phyloP scores from a whole-genome alignment of 2,797 vertebrate genomes.

The Liasis olivaceus region DNA sequence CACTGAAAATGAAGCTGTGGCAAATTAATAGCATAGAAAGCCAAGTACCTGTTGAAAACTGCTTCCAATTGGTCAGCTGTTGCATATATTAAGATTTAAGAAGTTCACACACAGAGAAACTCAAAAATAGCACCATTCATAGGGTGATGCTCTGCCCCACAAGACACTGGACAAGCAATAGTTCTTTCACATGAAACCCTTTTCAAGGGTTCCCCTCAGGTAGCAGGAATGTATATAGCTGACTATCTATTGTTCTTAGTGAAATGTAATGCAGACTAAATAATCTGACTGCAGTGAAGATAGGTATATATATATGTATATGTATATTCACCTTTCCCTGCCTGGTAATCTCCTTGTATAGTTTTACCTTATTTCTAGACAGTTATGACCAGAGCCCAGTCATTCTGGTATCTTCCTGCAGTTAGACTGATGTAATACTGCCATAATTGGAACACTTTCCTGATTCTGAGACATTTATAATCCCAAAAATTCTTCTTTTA shows the following conservation, averaged over 20 bases:
- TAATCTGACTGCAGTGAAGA: background rate
- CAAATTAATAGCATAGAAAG: constrained; percentile 24
- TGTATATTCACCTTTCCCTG: no score
- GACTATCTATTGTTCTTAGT: background rate
- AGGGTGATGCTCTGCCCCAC: background rate
- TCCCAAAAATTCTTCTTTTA: background rate
- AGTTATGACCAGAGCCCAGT: background rate
- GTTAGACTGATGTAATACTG: background rate
- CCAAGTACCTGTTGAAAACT: constrained; percentile 14
- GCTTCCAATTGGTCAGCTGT: constrained; percentile 17
- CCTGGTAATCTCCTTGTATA: no score
- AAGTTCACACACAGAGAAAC: background rate
- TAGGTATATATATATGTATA: background rate
- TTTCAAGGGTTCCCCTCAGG: background rate
- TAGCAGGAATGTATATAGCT: background rate
- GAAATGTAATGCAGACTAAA: background rate
- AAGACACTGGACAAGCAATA: background rate
- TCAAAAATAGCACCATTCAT: background rate
- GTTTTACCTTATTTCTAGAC: background rate
- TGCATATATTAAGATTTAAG: constrained; percentile 12
- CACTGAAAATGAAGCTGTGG: constrained; percentile 25
- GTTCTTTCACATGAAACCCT: background rate
- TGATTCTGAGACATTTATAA: background rate
- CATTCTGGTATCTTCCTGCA: background rate
- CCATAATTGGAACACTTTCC: background rate